phyloP scores from a whole-genome alignment of 2,113 vertebrate genomes.

The Xyliphius kryptos region DNA sequence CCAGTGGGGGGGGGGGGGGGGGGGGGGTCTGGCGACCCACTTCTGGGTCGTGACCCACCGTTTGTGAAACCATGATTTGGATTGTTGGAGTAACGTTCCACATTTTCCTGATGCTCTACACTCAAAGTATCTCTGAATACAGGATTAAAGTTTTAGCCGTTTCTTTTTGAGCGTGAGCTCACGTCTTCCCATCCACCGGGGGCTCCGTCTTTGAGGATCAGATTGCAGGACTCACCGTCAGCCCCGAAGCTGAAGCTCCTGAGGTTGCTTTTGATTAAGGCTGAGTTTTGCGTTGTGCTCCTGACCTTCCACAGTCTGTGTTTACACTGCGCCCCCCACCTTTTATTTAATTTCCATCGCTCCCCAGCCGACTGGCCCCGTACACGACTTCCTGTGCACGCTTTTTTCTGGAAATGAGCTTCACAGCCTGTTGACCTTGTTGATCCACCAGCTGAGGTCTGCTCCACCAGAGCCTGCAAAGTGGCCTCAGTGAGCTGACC shows the following conservation, averaged over 20 bases:
- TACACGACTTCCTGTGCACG: slow-evolving; percentile 21
- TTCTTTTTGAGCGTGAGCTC: no score
- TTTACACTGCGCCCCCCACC: slow-evolving; percentile 29
- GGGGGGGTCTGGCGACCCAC: no score
- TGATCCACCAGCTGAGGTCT: slow-evolving; percentile 29
- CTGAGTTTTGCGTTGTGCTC: slow-evolving; percentile 9
- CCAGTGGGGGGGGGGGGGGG: no score
- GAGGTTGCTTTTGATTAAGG: slow-evolving; percentile 31
- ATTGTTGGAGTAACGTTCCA: no score
- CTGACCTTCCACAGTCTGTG: slow-evolving; percentile 24
- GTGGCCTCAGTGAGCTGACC: slow-evolving; percentile 27
- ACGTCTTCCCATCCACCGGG: no score
- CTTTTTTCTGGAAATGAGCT: slow-evolving; percentile 41
- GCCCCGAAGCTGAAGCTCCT: slow-evolving; percentile 16
- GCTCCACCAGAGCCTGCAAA: slow-evolving; percentile 20
- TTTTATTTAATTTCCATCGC: slow-evolving; percentile 47
- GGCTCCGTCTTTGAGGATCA: no score
- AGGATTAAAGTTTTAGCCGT: no score
- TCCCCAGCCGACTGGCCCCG: slow-evolving; percentile 20
- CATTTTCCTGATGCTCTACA: no score
- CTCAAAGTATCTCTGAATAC: no score
- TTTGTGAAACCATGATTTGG: no score
- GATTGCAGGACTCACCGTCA: no score
- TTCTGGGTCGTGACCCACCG: no score
- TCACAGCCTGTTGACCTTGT: slow-evolving; percentile 39